Evolutionary conservation across 2,113 vertebrate genomes (phyloP).

Genomic region (Petaurus breviceps): DNA sequence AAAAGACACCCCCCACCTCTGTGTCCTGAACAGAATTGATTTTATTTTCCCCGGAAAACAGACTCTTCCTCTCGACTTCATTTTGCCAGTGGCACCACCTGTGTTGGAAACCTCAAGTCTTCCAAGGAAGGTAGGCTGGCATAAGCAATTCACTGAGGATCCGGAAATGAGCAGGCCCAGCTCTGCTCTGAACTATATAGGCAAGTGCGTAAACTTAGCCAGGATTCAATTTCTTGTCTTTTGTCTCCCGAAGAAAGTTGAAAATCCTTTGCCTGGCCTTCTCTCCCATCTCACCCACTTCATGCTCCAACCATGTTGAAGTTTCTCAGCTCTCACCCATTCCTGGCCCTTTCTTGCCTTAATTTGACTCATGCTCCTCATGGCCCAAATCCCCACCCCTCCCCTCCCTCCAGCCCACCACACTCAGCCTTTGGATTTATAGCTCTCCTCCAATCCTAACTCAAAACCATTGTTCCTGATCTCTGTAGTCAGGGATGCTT

Average conservation of each 20-base stretch:
- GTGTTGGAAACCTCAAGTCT: no score
- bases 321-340: background rate
- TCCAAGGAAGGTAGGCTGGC: no score
- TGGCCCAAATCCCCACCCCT: background rate
- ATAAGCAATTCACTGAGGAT: no score
- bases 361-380: background rate
- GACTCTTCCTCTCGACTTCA: background rate
- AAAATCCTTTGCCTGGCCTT: background rate
- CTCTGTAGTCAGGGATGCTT: no score
- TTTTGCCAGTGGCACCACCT: background rate
- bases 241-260: background rate
- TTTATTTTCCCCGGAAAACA: background rate
- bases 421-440: background rate
- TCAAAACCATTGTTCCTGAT: no score
- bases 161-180: background rate
- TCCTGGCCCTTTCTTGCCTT: background rate
- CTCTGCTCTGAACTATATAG: no score
- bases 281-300: background rate
- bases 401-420: background rate
- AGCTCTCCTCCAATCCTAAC: no score
- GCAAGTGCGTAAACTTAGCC: background rate
- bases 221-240: background rate
- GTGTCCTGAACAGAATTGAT: background rate
- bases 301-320: background rate
- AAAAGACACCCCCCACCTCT: background rate